Evolutionary conservation across 2,113 vertebrate species (phyloP).

Genomic region (Phyllostomus discolor): DNA sequence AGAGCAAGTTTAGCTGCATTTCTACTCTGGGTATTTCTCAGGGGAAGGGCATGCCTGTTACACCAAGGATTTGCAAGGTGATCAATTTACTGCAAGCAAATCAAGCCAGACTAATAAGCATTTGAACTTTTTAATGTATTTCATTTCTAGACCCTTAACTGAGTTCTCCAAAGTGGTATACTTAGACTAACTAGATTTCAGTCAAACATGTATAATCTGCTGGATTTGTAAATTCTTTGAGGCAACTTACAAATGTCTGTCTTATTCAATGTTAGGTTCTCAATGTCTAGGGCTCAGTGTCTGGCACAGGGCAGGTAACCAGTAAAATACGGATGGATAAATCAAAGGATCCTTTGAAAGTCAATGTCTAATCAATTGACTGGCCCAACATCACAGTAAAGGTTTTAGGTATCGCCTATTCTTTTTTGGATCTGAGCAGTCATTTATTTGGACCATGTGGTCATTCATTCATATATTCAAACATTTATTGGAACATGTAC

Average conservation of each 20-base stretch:
- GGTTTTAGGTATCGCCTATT: not conserved
- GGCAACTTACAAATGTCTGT: not conserved
- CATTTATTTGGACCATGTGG: not conserved
- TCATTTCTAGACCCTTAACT: constrained; percentile 53
- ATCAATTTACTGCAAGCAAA: constrained; percentile 48
- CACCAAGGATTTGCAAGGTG: constrained; percentile 52
- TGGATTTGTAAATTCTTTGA: not conserved
- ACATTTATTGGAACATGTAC: not conserved
- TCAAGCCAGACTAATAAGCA: constrained; percentile 40
- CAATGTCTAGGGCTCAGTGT: not conserved
- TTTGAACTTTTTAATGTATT: constrained; percentile 51
- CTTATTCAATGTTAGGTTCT: not conserved
- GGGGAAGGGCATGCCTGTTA: constrained; percentile 35
- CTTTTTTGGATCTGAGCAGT: not conserved
- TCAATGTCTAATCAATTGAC: not conserved
- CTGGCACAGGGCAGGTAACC: not conserved
- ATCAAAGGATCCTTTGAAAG: not conserved
- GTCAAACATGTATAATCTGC: not conserved
- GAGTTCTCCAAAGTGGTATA: constrained; percentile 39
- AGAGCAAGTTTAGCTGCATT: constrained; percentile 37
- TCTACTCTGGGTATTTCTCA: constrained; percentile 22
- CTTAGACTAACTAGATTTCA: constrained; percentile 56
- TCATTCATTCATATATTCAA: not conserved
- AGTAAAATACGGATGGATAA: constrained; percentile 27
- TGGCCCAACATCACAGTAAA: not conserved